Conservation (phyloP, 2,113 vertebrate genomes). For the Ceyx melanurus region DNA sequence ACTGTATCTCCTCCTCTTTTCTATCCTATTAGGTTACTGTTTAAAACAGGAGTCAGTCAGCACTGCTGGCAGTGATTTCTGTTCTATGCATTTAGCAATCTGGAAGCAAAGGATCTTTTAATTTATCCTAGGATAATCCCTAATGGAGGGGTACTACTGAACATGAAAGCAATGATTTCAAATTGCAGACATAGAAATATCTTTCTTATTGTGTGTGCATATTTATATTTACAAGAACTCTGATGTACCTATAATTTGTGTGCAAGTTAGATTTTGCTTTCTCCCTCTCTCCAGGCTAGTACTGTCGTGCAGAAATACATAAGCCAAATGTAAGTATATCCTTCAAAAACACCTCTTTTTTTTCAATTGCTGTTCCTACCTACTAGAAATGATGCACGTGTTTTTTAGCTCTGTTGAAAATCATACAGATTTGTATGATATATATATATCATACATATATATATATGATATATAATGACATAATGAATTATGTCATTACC, state of each 20-base stretch:
- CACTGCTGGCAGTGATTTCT: background rate
- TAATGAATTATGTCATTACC: background rate
- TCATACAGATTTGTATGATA: no score
- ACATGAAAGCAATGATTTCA: background rate
- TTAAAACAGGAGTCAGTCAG: background rate
- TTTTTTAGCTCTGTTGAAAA: background rate
- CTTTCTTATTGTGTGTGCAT: background rate
- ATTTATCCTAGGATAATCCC: background rate
- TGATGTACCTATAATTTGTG: fast-evolving
- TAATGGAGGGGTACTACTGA: background rate
- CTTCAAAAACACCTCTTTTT: background rate
- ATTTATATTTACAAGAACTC: background rate
- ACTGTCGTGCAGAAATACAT: background rate
- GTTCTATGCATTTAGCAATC: background rate
- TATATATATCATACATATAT: no score
- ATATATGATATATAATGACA: no score
- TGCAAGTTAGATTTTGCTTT: background rate
- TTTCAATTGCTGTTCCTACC: background rate
- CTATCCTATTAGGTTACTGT: background rate
- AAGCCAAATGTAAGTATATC: background rate
- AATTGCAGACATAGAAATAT: background rate
- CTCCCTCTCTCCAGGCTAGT: background rate
- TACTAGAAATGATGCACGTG: background rate
- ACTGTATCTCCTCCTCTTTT: background rate
- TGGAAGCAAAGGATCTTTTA: background rate